Conservation (phyloP, 2,113 vertebrate species). For the Apteryx mantelli region DNA sequence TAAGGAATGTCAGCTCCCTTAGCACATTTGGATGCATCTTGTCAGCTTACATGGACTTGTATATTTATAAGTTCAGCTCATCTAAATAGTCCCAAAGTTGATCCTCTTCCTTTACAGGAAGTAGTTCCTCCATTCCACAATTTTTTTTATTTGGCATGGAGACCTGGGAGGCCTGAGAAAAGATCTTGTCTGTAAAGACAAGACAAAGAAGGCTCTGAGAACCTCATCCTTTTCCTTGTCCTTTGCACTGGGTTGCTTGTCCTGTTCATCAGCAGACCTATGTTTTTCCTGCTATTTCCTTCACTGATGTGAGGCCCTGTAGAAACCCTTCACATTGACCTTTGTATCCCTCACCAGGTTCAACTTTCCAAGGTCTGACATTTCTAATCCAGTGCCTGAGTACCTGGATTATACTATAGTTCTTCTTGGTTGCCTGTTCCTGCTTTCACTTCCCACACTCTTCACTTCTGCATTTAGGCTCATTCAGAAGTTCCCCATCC, state of each 20-base stretch:
- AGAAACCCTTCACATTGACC: background rate
- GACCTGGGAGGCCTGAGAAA: background rate
- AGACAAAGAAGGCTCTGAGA: background rate
- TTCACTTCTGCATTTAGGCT: background rate
- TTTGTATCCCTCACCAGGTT: background rate
- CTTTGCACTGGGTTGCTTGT: background rate
- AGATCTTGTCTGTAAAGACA: background rate
- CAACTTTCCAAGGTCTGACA: background rate
- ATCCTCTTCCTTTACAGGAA: background rate
- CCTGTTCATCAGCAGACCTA: background rate
- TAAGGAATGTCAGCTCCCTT: background rate
- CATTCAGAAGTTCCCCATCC: background rate
- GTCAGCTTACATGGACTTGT: background rate
- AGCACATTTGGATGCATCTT: fast-evolving
- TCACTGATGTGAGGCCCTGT: background rate
- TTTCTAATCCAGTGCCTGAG: background rate
- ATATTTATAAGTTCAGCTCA: background rate
- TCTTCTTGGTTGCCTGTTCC: background rate
- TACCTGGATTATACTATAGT: background rate
- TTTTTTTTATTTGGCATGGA: background rate
- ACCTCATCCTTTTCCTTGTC: background rate
- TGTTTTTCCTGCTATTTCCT: background rate
- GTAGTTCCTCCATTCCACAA: background rate
- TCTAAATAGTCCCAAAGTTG: background rate
- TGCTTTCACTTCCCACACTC: background rate